phyloP scores from a whole-genome alignment of 2,113 vertebrate genomes.

The Scatophagus argus region DNA sequence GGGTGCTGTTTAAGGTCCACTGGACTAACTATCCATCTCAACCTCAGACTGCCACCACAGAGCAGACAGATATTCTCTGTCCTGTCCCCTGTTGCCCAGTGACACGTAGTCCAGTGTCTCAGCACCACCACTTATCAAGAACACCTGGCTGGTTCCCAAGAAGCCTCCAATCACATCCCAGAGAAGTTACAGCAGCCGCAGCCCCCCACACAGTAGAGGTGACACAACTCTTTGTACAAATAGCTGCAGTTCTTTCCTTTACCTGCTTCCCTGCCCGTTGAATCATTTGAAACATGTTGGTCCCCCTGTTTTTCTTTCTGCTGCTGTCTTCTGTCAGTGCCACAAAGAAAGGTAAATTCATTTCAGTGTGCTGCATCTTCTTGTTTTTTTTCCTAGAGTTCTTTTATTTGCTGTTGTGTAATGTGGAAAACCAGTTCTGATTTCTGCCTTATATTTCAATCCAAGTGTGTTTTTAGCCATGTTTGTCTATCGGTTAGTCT shows the following conservation, averaged over 20 bases:
- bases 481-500: background rate
- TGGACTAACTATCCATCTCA: background rate
- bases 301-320: conserved; percentile 55
- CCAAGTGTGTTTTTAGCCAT: no score
- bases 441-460: background rate
- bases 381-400: background rate
- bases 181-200: background rate
- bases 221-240: conserved; percentile 8
- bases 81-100: conserved; percentile 36
- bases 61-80: background rate
- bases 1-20: background rate
- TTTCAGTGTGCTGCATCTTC: background rate
- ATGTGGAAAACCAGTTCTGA: no score
- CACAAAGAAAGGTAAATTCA: conserved; percentile 71
- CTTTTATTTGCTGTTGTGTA: background rate
- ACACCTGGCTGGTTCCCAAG: conserved; percentile 84
- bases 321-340: conserved; percentile 59
- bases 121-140: conserved; percentile 62
- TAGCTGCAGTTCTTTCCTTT: conserved; percentile 13
- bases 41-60: background rate
- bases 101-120: conserved; percentile 80
- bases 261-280: background rate
- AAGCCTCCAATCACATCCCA: conserved; percentile 68
- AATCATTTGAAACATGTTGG: conserved; percentile 58
- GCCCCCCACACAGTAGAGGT: conserved; percentile 7